Base-by-base conservation (phyloP, 1,140 invertebrate genomes). In the Aphaenogaster floridana region DNA sequence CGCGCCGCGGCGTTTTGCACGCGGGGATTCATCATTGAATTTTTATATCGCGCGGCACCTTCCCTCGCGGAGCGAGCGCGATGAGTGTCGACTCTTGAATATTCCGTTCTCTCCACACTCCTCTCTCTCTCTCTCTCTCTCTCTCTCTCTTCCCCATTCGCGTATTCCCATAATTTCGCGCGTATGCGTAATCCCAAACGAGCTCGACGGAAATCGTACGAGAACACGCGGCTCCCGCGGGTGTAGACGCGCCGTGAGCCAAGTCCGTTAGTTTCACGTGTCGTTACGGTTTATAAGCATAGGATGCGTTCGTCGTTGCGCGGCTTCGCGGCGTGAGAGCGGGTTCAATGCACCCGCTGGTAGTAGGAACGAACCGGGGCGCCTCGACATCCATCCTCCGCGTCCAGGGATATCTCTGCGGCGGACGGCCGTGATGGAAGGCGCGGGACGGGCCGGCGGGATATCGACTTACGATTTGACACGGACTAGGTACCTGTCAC, bases 211-310 rank as follows among this genome's bases (percentile, higher is more conserved):
- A 88, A 86, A 76, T 81, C 42, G 74, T 28, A n/a, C 72, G 79
- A 64, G 64, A 71, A 13, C 39, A 7, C 52, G 50, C 50, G 61
- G 66, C 64, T 83, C 64, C 80, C 50, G 88, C 86, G 90, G 90
- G 90, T 86, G 77, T 89, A 80, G 88, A 91, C 79, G 85, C 68
- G 68, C 87, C 39, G 28, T 45, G 52, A 85, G 84, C 80, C 45
- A 85, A 90, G 84, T 91, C 94, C 94, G 94, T 94, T 94, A 94
- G 92, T 93, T 93, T 94, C 91, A 93, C 91, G 92, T 93, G 94
- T 94, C 94, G 94, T 94, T 94, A 94, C 93, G 94, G 93, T 94
- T 94, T 93, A 94, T 94, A 94, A 94, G 89, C 94, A 92, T 94
- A 88, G 92, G 92, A 94, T 93, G 93, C 90, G 89, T 93, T 93